Conservation (phyloP, 1,140 invertebrate genomes). For the Drosophila pandora region DNA sequence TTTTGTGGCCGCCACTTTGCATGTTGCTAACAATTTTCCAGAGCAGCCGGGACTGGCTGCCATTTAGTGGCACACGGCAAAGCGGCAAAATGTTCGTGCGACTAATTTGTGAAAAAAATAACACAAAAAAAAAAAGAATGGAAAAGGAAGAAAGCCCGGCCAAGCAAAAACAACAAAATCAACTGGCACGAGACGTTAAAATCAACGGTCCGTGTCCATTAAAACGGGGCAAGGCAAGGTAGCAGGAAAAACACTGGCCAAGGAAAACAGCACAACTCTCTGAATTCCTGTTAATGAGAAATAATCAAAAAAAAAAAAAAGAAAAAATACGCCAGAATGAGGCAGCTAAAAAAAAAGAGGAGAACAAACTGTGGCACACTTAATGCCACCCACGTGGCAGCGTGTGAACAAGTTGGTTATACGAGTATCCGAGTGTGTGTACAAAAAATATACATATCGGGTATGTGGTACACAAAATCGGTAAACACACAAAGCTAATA, state of each 20-base stretch:
- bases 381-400: conserved; percentile 7
- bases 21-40: conserved; percentile 78
- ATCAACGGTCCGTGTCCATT: conserved; percentile 72
- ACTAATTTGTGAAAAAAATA: conserved; percentile 76
- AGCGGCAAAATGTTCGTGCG: conserved; percentile 77
- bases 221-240: conserved; percentile 63
- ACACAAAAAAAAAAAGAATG: conserved; percentile 46
- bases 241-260: conserved; percentile 2
- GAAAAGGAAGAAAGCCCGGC: conserved; percentile 25
- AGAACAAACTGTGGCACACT: conserved; percentile 19
- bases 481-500: conserved; percentile 71
- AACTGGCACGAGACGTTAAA: conserved; percentile 74
- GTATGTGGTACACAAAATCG: conserved; percentile 40
- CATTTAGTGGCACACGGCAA: conserved; percentile 44
- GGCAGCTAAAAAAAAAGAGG: conserved; percentile 21
- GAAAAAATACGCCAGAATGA: conserved; percentile 6
- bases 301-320: conserved; percentile 48
- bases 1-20: conserved; percentile 70
- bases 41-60: conserved; percentile 38
- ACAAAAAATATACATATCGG: conserved; percentile 3
- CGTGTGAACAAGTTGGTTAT: conserved; percentile 1
- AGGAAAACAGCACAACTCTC: conserved; percentile 42
- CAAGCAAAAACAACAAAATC: conserved; percentile 24
- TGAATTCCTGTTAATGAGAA: conserved; percentile 73
- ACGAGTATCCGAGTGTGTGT: not conserved